Conservation (phyloP, 2,113 vertebrate genomes). For the Mastomys coucha region DNA sequence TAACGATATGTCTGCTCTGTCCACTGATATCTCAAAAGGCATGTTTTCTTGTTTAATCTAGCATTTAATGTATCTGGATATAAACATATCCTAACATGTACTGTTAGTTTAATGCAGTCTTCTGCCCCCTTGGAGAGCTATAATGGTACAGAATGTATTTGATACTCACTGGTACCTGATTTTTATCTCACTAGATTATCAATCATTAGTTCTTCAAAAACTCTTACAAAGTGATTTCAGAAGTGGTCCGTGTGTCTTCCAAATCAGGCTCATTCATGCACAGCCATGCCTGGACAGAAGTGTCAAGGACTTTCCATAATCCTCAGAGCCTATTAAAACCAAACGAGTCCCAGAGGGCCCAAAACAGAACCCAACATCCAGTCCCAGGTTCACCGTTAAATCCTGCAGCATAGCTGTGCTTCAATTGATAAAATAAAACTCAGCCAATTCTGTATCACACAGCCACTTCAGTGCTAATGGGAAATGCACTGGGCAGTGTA, state of each 20-base stretch:
- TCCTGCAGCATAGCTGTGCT: conserved; percentile 5
- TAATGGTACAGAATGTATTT: background rate
- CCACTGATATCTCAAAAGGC: conserved; percentile 43
- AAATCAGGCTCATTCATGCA: conserved; percentile 11
- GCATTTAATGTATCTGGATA: conserved; percentile 36
- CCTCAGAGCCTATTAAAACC: conserved; percentile 57
- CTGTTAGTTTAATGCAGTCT: background rate
- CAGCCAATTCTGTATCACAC: conserved; percentile 1
- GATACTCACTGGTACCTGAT: conserved; percentile 31
- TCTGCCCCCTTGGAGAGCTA: conserved; percentile 26
- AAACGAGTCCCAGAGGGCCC: conserved; percentile 59
- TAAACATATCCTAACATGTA: conserved; percentile 41
- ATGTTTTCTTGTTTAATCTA: conserved; percentile 67
- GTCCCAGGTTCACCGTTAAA: background rate
- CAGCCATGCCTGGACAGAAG: conserved; percentile 1
- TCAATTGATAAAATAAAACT: conserved; percentile 46
- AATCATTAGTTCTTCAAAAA: conserved; percentile 57
- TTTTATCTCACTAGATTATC: conserved; percentile 65
- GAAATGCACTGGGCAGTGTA: background rate
- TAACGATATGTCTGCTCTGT: conserved; percentile 29
- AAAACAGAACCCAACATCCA: conserved; percentile 24
- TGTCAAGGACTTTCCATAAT: conserved; percentile 62
- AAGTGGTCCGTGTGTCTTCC: background rate
- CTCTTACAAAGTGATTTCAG: conserved; percentile 32
- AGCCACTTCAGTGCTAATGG: background rate